Evolutionary conservation across 1,140 invertebrate genomes (phyloP), one percentile per base, ranked within the genome.

Genomic region (Caenorhabditis brenneri): DNA sequence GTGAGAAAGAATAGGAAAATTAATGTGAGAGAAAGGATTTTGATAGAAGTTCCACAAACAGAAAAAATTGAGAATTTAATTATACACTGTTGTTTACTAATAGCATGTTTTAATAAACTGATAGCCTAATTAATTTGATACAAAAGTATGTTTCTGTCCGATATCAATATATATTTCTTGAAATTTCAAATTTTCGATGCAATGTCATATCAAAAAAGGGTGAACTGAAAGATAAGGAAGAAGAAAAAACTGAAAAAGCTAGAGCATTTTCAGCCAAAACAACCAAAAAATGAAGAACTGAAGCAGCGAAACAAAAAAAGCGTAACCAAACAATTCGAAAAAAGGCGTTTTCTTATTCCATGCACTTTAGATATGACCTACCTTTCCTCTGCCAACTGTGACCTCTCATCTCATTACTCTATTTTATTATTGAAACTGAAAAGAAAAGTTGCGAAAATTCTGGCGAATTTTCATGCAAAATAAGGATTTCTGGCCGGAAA

Each of bases 351-450:
- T 19, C 36, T n/a, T n/a, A 74, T 6, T 12, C 15, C 65, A 74
- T 74, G 65, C 65, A 74, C 12, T 42, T 74, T 22, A 9, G 65
- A 42, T 74, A 36, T 42, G 65, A 74, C 65, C 65, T 74, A 74
- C 65, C 65, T 74, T 39, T 12, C 53, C 12, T 42, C 19, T 65
- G 58, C 58, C 65, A 74, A 16, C 15, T 74, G 1, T 0, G 24
- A 19, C n/a, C 19, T 51, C 49, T n/a, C 4, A 29, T 42, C 36
- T 42, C 36, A 46, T 74, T 74, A 74, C n/a, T 74, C 65, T 74
- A 74, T 42, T 74, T 74, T 74, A 74, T 74, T 74, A 74, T 74
- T 74, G 65, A 74, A 74, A 74, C 65, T 74, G 65, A 74, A 74
- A 74, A 42, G 24, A 46, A 74, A 74, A 42, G 65, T 74, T 74